Evolutionary conservation across 2,797 vertebrate species (phyloP), one percentile per base, ranked within the genome.

Genomic region (Halcyon badia): DNA sequence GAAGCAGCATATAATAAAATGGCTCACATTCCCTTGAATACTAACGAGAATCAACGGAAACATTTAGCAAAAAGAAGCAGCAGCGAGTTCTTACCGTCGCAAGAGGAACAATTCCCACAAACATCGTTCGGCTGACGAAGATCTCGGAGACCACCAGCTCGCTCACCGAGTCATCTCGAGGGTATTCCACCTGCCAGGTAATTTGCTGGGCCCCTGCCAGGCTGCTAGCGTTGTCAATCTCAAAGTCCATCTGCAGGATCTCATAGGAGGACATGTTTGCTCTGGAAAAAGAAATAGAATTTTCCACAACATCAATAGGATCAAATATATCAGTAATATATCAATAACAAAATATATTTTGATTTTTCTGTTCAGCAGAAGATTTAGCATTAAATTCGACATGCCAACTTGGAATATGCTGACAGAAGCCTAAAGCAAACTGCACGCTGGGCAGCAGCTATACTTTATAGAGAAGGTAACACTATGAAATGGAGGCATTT

Each of bases 191-290:
- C 84, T 99, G 99, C 99, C 99, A 99, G 96, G 99, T 99, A 14
- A 99, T 98, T 22, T 99, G 98, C 97, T 99, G 99, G 17, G 99
- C 99, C 6, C 99, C 98, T 1, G 98, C 98, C 97, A 98, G 97
- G 85, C 97, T 98, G 78, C 99, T 99, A 65, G 98, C 97, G 49
- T 99, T 99, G 97, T 99, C 99, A 0, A 99, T 96, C 93, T 99
- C 99, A 25, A 99, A 99, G 89, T 99, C 99, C 97, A 99, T 98
- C 97, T 99, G 99, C 98, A 99, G 98, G 98, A 99, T 98, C 97
- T 99, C 99, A 0, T 99, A 99, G 37, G 98, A 98, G 21, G 98
- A 97, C 39, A 95, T 98, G 24, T 99, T 99, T 75, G 95, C 95
- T 95, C 99, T 99, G 97, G 33, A 33, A 83, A 82, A 24, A 76